Percentiles rank a stretch among this genome's conserved stretches.
These are phyloP conservation scores for Girardia tigrina DNA, from an alignment of 2,888 invertebrate species.

Conservation along the genomic window DNA sequence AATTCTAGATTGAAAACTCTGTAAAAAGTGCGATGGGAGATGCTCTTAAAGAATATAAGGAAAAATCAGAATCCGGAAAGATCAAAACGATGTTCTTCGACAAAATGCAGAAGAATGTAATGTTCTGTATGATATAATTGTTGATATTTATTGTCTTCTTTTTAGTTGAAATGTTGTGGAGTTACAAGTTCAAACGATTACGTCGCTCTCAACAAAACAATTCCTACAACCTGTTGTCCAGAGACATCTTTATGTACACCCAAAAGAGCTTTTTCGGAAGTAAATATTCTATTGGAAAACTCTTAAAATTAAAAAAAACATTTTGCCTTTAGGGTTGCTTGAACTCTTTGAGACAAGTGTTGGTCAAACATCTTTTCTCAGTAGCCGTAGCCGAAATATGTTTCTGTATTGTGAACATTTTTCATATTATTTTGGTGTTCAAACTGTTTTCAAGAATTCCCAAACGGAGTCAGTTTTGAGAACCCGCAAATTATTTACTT, in stretches of 20 bases:
- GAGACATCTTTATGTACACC: background rate
- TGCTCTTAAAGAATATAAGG: background rate
- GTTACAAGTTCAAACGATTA: background rate
- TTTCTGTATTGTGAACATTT: background rate
- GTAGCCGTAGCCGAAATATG: background rate
- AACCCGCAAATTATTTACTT: too few relatives aligned
- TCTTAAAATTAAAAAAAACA: background rate
- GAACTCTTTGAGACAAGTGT: background rate
- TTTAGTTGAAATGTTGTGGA: constrained; percentile 7
- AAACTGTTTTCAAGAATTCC: background rate
- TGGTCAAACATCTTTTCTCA: background rate
- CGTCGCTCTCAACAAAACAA: background rate
- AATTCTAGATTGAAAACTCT: background rate
- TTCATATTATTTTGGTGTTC: constrained; percentile 3
- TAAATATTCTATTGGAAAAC: background rate
- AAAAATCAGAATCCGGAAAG: background rate
- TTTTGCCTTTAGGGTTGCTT: background rate
- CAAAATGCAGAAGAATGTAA: background rate
- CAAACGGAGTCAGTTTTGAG: too few relatives aligned
- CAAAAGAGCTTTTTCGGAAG: background rate
- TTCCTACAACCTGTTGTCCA: background rate
- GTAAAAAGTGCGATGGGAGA: background rate
- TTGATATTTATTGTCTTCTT: background rate
- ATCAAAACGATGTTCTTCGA: background rate
- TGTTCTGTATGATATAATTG: background rate